Percentiles rank a stretch among this genome's conserved stretches.
phyloP scores from a whole-genome alignment of 2,113 vertebrate species.

The Dipodomys merriami region DNA sequence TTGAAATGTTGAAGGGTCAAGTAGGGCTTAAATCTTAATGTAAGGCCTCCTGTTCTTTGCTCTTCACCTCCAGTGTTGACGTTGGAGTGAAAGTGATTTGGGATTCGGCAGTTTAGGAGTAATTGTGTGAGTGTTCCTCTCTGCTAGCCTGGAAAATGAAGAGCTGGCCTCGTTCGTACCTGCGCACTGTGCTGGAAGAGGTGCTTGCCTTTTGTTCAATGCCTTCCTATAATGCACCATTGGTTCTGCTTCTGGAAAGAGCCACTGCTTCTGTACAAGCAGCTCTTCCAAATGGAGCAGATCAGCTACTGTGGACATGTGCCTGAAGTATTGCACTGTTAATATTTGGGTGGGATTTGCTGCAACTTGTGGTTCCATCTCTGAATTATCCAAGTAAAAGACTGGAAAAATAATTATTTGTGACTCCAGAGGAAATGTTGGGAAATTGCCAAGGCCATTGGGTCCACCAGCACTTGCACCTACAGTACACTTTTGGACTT shows the following conservation, averaged over 20 bases:
- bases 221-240: background rate
- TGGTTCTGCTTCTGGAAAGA: background rate
- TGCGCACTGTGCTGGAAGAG: slow-evolving; percentile 53
- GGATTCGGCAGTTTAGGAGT: slow-evolving; percentile 52
- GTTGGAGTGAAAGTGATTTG: slow-evolving; percentile 57
- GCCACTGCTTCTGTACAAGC: background rate
- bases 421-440: background rate
- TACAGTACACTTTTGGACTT: background rate
- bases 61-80: slow-evolving; percentile 20
- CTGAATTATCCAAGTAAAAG: background rate
- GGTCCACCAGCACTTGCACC: background rate
- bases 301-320: background rate
- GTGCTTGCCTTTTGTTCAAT: slow-evolving; percentile 43
- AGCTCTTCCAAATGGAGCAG: slow-evolving; percentile 27
- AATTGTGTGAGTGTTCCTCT: slow-evolving; percentile 58
- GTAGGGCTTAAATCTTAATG: slow-evolving; percentile 47
- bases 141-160: slow-evolving; percentile 68
- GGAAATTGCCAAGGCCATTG: background rate
- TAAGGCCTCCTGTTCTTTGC: background rate
- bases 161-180: slow-evolving; percentile 32
- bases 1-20: background rate
- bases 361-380: background rate
- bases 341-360: slow-evolving; percentile 5
- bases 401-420: slow-evolving; percentile 24
- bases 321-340: background rate